Evolutionary conservation across 2,113 vertebrate species (phyloP), one percentile per base, ranked within the genome.

Genomic region (Puffinus mauretanicus): DNA sequence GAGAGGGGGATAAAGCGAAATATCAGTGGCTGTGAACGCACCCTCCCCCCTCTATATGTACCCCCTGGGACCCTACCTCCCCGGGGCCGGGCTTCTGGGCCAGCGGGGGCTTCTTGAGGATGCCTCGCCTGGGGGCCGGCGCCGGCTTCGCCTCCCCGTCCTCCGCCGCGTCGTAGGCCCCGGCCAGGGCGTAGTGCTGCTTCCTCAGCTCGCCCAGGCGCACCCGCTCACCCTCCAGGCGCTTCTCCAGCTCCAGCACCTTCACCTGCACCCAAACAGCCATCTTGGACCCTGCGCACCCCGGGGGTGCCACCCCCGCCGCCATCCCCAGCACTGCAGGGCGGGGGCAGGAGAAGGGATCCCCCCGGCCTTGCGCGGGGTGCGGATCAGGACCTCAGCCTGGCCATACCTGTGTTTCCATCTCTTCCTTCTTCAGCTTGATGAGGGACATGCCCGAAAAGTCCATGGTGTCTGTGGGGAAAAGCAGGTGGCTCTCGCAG

Each of bases 401-500:
- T 27, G 60, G 21, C 27, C 4, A 0, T 93, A 99, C 99, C 98
- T 99, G 99, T 3, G 99, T 98, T 95, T 99, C 99, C 98, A 99
- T 99, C 97, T 99, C 99, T 76, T 99, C 99, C 93, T 98, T 99
- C 97, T 98, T 99, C 80, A 99, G 97, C 95, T 99, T 99, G 96
- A 99, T 99, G 57, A 99, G 98, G 13, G 99, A 99, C 98, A 99
- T 96, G 60, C 99, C 99, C 0, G 99, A 99, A 91, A 99, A 99
- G 96, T 99, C 99, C 99, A 99, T 99, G 52, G 99, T 98, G 77
- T 99, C 99, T 99, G 52, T 7, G 69, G n/a, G 18, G 38, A 27
- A 46, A 54, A 40, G 44, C 2, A 3, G 4, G 12, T 20, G 46
- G 13, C 19, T 17, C 20, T 44, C 1, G 0, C 49, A 40, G 42